Evolutionary conservation across 2,797 vertebrate species (phyloP).

Genomic region (Hapalemur alaotrensis): DNA sequence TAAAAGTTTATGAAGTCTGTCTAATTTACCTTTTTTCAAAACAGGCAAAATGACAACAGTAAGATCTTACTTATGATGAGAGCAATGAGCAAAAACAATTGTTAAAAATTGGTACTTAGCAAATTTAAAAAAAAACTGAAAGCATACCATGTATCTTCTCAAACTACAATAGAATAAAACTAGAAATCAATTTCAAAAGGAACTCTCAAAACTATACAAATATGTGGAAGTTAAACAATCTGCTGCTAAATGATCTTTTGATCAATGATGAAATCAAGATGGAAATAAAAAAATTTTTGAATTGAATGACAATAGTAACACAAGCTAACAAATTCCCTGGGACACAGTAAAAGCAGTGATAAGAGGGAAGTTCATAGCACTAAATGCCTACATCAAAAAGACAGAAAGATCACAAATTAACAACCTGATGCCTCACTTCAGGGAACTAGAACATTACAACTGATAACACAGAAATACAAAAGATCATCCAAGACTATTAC

Average conservation of each 20-base stretch:
- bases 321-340: not conserved
- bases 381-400: not conserved
- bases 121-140: not conserved
- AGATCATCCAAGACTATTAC: not conserved
- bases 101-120: not conserved
- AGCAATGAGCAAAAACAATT: conserved; percentile 39
- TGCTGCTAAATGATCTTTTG: not conserved
- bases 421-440: not conserved
- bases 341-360: not conserved
- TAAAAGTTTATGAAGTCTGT: not conserved
- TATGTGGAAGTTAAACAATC: not conserved
- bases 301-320: not conserved
- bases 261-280: not conserved
- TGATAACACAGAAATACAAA: not conserved
- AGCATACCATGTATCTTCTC: not conserved
- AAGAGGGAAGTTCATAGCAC: not conserved
- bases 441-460: not conserved
- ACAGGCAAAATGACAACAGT: conserved; percentile 48
- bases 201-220: not conserved
- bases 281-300: not conserved
- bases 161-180: not conserved
- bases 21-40: conserved; percentile 59
- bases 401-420: not conserved
- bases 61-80: conserved; percentile 53
- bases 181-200: not conserved